These are phyloP conservation scores for Dicranocentrus wangi DNA, from an alignment of 2,888 invertebrate genomes.

Conservation along the genomic window DNA sequence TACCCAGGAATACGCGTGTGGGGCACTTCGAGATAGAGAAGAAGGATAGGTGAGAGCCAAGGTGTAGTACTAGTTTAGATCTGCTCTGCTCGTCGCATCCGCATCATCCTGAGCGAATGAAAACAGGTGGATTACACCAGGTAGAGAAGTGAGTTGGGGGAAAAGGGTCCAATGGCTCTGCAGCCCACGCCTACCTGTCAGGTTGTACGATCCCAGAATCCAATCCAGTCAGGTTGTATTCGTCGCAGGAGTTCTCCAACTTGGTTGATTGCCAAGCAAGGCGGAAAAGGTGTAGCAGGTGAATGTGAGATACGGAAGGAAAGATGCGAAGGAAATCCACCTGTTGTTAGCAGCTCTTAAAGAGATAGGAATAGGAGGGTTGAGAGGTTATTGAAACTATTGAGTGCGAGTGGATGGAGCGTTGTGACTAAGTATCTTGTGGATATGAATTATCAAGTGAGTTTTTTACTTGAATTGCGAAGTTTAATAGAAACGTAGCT, in stretches of 20 bases:
- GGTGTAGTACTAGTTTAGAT: not conserved
- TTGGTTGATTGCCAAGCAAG: not conserved
- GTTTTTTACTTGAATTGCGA: too few relatives aligned
- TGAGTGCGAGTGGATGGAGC: too few relatives aligned
- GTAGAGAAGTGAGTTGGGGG: constrained; percentile 8
- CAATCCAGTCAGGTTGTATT: constrained; percentile 35
- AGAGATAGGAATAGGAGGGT: too few relatives aligned
- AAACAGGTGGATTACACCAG: constrained; percentile 39
- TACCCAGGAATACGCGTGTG: not conserved
- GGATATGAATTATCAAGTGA: too few relatives aligned
- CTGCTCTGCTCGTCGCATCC: too few relatives aligned
- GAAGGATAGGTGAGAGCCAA: not conserved
- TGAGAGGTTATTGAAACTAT: too few relatives aligned
- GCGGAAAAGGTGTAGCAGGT: constrained; percentile 17
- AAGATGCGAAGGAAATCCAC: constrained; percentile 13
- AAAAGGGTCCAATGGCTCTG: constrained; percentile 37
- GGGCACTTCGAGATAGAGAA: not conserved
- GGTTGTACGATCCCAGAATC: constrained; percentile 31
- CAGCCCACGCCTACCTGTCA: constrained; percentile 59
- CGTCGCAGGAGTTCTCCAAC: not conserved
- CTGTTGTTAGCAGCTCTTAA: constrained; percentile 7
- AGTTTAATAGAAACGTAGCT: too few relatives aligned
- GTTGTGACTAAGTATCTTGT: too few relatives aligned
- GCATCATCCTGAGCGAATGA: constrained; percentile 11
- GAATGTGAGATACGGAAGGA: not conserved